Percentiles rank a stretch among this genome's conserved stretches.
These are phyloP conservation scores for Ivindomyrus marchei DNA, from an alignment of 2,113 vertebrate species.

Conservation along the genomic window DNA sequence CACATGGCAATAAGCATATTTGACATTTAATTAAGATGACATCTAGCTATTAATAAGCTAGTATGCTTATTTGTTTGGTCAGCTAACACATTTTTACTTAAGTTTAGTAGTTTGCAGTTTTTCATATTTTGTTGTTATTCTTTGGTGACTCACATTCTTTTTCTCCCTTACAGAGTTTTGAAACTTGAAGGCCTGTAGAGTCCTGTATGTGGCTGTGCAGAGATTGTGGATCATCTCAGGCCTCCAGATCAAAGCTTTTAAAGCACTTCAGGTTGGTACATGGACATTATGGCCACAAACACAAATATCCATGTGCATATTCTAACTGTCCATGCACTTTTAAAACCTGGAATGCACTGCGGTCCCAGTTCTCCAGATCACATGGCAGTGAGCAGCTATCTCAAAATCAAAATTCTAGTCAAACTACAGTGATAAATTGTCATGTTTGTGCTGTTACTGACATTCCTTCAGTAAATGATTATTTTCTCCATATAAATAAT, in stretches of 20 bases:
- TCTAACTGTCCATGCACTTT: neutral
- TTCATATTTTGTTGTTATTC: neutral
- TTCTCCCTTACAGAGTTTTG: neutral
- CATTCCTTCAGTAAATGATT: too few species aligned
- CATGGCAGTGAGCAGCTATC: neutral
- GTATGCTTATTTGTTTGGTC: neutral
- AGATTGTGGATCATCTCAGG: neutral
- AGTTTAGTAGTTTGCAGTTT: neutral
- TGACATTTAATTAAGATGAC: neutral
- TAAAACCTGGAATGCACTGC: slow-evolving; percentile 11
- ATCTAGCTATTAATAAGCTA: neutral
- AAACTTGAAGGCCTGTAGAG: neutral
- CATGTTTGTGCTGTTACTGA: neutral
- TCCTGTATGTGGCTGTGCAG: slow-evolving; percentile 5
- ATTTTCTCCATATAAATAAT: too few species aligned
- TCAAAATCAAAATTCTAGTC: slow-evolving; percentile 28
- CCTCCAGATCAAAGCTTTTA: neutral
- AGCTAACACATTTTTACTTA: neutral
- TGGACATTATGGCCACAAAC: neutral
- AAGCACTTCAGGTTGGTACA: slow-evolving; percentile 9
- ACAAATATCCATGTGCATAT: neutral
- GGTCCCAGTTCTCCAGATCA: neutral
- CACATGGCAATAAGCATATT: neutral
- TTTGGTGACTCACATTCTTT: neutral
- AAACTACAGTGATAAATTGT: slow-evolving; percentile 26